phyloP scores from a whole-genome alignment of 1,140 invertebrate genomes.

The Sycophila sp. region DNA sequence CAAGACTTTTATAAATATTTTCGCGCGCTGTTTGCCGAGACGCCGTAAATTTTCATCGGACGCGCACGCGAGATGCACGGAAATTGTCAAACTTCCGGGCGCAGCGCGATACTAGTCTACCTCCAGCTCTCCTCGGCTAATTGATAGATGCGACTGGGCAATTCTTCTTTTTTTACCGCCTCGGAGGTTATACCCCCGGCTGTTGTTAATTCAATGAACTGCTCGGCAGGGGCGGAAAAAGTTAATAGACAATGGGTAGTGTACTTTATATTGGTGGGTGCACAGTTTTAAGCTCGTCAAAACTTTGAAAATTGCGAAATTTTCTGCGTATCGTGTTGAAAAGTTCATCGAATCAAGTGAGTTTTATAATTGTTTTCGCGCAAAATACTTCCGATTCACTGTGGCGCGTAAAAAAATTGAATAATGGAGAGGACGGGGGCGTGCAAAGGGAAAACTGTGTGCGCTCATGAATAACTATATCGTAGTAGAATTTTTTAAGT shows the following conservation, averaged over 20 bases:
- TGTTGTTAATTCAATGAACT: not conserved
- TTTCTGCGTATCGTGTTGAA: too few relatives aligned
- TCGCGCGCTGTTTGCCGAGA: not conserved
- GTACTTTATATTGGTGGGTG: not conserved
- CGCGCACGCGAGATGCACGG: not conserved
- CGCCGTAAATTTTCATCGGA: constrained; percentile 1
- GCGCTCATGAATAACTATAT: too few relatives aligned
- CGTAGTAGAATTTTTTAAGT: too few relatives aligned
- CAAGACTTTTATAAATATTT: constrained; percentile 29
- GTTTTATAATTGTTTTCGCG: too few relatives aligned
- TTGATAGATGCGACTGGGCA: constrained; percentile 16
- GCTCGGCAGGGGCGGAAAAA: not conserved
- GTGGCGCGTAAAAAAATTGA: too few relatives aligned
- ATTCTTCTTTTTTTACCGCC: not conserved
- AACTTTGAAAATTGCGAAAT: constrained; percentile 33
- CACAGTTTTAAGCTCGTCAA: constrained; percentile 16
- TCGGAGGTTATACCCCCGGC: too few relatives aligned
- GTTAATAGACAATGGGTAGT: constrained; percentile 14
- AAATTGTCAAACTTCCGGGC: constrained; percentile 16
- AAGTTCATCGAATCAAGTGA: too few relatives aligned
- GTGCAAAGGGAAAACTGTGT: too few relatives aligned
- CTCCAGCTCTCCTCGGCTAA: too few relatives aligned
- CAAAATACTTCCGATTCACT: too few relatives aligned
- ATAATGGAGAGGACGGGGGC: too few relatives aligned
- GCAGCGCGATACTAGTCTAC: too few relatives aligned